phyloP scores from a whole-genome alignment of 2,888 invertebrate species.

The Epistrophe grossulariae region DNA sequence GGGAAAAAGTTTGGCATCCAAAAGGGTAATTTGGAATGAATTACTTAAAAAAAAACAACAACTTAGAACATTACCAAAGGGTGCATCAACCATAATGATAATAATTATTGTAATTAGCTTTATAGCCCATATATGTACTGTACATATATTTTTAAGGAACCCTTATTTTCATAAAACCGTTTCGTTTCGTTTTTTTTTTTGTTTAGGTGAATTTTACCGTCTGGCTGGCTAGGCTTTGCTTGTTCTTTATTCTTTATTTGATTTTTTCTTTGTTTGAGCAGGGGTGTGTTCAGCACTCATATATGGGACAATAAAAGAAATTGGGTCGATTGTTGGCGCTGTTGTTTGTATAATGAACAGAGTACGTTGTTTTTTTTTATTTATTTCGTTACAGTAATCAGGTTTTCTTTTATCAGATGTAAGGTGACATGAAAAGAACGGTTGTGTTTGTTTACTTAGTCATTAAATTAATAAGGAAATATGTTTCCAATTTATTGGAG shows the following conservation, averaged over 20 bases:
- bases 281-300: constrained; percentile 24
- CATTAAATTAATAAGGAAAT: constrained; percentile 40
- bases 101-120: constrained; percentile 66
- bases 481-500: constrained; percentile 1
- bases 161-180: constrained; percentile 19
- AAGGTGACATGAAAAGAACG: constrained; percentile 29
- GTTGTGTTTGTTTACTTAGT: constrained; percentile 30
- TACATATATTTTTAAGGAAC: not conserved
- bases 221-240: constrained; percentile 4
- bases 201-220: not conserved
- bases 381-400: constrained; percentile 29
- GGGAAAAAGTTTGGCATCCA: constrained; percentile 32
- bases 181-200: constrained; percentile 6
- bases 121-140: not conserved
- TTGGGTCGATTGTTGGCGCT: constrained; percentile 53
- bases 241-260: constrained; percentile 33
- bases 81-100: constrained; percentile 46
- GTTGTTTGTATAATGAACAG: constrained; percentile 9
- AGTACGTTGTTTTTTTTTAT: constrained; percentile 8
- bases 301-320: constrained; percentile 24
- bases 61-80: constrained; percentile 4
- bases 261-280: constrained; percentile 42
- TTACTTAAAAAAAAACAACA: constrained; percentile 7
- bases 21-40: constrained; percentile 21
- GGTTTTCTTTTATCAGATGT: constrained; percentile 21